phyloP scores from a whole-genome alignment of 2,797 vertebrate species.

The Pangasius macronema region DNA sequence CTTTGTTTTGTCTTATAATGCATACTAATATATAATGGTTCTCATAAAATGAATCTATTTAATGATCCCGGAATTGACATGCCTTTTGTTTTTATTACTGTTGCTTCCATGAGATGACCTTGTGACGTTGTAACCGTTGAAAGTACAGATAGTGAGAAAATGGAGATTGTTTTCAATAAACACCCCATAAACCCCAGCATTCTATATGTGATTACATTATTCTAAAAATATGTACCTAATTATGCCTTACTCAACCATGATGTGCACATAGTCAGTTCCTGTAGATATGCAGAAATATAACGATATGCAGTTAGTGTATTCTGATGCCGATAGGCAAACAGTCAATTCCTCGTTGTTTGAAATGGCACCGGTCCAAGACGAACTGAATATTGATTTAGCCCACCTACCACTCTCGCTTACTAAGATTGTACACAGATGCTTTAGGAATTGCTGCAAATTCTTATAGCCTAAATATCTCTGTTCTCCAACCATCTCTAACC shows the following conservation, averaged over 20 bases:
- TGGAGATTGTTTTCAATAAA: conserved; percentile 49
- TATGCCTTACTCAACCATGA: conserved; percentile 22
- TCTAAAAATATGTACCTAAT: conserved; percentile 26
- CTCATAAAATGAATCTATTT: conserved; percentile 99
- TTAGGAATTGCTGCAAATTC: not conserved
- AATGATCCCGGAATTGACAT: conserved; percentile 91
- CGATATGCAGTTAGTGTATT: not conserved
- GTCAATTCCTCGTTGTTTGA: conserved; percentile 21
- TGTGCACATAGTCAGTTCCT: conserved; percentile 20
- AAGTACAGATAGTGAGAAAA: conserved; percentile 34
- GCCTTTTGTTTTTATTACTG: conserved; percentile 66
- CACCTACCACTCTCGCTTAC: not conserved
- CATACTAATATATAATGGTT: conserved; percentile 99
- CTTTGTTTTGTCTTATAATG: conserved; percentile 89
- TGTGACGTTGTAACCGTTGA: conserved; percentile 65
- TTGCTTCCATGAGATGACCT: conserved; percentile 72
- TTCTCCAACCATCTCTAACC: not conserved
- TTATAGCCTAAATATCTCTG: not conserved
- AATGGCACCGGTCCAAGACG: conserved; percentile 13
- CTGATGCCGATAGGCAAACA: conserved; percentile 5
- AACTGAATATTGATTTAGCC: conserved; percentile 21
- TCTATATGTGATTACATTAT: not conserved
- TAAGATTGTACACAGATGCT: conserved; percentile 19
- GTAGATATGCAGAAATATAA: conserved; percentile 28
- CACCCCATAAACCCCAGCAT: conserved; percentile 26